Percentiles rank a stretch among this genome's conserved stretches.
phyloP scores from a whole-genome alignment of 2,113 vertebrate genomes.

The Campylomormyrus numenius region DNA sequence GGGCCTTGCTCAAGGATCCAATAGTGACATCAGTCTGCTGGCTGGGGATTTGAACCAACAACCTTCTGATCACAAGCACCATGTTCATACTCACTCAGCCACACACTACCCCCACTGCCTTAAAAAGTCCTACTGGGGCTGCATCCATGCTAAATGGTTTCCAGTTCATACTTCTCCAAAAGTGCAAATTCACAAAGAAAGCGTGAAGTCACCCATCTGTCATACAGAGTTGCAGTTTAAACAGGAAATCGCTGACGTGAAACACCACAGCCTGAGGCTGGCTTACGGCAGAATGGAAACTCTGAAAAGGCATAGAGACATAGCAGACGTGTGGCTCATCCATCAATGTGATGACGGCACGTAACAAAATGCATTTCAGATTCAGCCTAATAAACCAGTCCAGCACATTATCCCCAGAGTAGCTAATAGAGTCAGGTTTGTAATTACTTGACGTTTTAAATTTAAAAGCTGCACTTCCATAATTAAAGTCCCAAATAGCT shows the following conservation, averaged over 20 bases:
- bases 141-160: background rate
- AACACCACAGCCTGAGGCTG: background rate
- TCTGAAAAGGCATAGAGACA: background rate
- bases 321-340: background rate
- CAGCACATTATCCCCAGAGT: conserved; percentile 24
- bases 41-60: background rate
- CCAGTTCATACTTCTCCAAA: background rate
- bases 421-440: conserved; percentile 52
- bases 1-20: background rate
- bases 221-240: background rate
- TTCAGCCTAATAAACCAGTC: background rate
- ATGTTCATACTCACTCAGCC: background rate
- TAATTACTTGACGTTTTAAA: conserved; percentile 57
- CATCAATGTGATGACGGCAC: background rate
- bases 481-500: conserved; percentile 62
- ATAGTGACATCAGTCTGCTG: background rate
- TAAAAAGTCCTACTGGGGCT: background rate
- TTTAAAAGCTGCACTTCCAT: conserved; percentile 64
- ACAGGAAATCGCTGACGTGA: background rate
- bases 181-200: background rate
- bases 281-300: background rate
- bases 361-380: background rate
- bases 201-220: background rate
- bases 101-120: background rate
- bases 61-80: background rate